A percentile compares a stretch with the other conserved stretches of the same genome.
Conservation (phyloP, 2,888 invertebrate genomes). For the Agrochola macilenta region DNA sequence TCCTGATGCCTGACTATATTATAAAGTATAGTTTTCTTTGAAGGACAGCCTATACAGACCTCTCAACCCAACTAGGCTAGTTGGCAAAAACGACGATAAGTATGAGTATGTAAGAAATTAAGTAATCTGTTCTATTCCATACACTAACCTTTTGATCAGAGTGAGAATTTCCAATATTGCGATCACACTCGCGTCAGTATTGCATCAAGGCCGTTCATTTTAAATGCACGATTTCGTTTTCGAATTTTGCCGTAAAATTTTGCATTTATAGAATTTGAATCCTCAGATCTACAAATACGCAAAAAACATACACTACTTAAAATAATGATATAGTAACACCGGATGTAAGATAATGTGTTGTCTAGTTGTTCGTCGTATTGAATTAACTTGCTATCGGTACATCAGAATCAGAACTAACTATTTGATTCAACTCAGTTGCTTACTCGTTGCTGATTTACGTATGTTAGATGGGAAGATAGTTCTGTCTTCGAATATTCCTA, state of each 20-base stretch:
- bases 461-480: neutral
- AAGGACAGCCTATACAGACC: neutral
- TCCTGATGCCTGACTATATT: constrained; percentile 15
- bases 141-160: neutral
- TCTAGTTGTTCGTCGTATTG: constrained; percentile 32
- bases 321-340: constrained; percentile 51
- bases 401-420: constrained; percentile 53
- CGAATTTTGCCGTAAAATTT: neutral
- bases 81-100: too few relatives aligned
- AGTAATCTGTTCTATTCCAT: neutral
- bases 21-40: neutral
- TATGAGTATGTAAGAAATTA: too few relatives aligned
- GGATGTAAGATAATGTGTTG: constrained; percentile 54
- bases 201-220: neutral
- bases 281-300: neutral
- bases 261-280: neutral
- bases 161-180: neutral
- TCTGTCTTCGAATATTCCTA: neutral
- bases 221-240: neutral
- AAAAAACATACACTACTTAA: constrained; percentile 49
- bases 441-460: constrained; percentile 34
- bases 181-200: neutral
- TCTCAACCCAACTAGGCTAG: too few relatives aligned
- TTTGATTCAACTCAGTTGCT: constrained; percentile 49
- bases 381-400: constrained; percentile 53